Base-by-base conservation (phyloP, 2,888 invertebrate genomes). In the Leptinotarsa tumamoca region DNA sequence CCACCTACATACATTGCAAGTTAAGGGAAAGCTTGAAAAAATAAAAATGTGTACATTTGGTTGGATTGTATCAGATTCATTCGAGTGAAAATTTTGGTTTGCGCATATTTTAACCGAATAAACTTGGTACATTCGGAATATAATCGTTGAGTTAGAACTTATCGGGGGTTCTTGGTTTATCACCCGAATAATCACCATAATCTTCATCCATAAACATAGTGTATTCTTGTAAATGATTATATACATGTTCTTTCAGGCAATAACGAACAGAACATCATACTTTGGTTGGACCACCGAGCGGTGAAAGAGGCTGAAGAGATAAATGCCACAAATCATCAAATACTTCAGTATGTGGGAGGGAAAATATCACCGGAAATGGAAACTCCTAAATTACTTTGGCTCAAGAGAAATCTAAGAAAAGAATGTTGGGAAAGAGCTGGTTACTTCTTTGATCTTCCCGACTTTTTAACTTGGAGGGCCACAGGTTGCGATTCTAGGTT, bases 291-390 rank as follows among this genome's bases (percentile, higher is more conserved):
- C 86, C 97, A 98, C 86, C 90, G 97, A 84, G 97, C 97, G 0
- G 90, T 91, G 43, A 89, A 90, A 63, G 95, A 98, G 90, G 95
- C 98, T 0, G 91, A 93, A 68, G 88, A 90, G 51, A 98, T 98
- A 58, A 98, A 98, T 86, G 89, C 90, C 67, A 92, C 92, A 0
- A 90, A 92, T 13, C 95, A 97, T 89, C 89, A 92, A 3, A 92
- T 96, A 21, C 90, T 98, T 0, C 92, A 94, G 83, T 96, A 94
- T 89, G 96, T 97, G 3, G 98, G 98, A 2, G 97, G 97, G 0
- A 94, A 93, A 89, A 94, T 98, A 7, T 98, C 98, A 0, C 90
- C 96, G n/a, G 98, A 98, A 91, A 98, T 98, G 98, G 93, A 98
- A 90, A 94, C 95, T 75, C 98, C 98, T 0, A 99, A 98, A 90